phyloP scores from a whole-genome alignment of 2,113 vertebrate species.

The Centropus bengalensis region DNA sequence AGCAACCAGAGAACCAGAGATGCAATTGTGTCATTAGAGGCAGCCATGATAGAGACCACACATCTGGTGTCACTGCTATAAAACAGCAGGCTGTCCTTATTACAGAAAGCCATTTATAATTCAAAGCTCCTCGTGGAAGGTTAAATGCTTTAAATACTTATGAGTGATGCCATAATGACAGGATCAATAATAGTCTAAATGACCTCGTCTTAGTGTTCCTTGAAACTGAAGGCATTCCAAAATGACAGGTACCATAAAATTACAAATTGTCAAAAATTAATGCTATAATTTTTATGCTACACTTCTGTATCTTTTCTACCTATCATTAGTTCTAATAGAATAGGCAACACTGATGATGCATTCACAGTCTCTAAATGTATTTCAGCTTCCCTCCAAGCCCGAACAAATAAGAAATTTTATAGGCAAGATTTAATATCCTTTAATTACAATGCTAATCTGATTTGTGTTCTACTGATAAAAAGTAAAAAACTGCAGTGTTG shows the following conservation, averaged over 20 bases:
- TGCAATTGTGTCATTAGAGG: not conserved
- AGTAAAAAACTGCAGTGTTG: not conserved
- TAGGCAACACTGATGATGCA: not conserved
- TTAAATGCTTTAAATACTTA: slow-evolving; percentile 61
- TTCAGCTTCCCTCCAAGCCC: not conserved
- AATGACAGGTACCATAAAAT: slow-evolving; percentile 25
- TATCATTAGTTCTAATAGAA: slow-evolving; percentile 54
- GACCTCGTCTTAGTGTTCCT: slow-evolving; percentile 28
- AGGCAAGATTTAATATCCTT: slow-evolving; percentile 2
- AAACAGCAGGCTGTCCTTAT: slow-evolving; percentile 35
- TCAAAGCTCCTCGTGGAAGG: slow-evolving; percentile 55
- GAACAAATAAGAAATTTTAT: slow-evolving; percentile 27
- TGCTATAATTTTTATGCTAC: slow-evolving; percentile 3
- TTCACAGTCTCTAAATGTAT: not conserved
- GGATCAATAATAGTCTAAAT: slow-evolving; percentile 56
- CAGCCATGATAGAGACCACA: not conserved
- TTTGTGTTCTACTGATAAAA: not conserved
- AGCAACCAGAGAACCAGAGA: not conserved
- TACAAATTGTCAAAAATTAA: slow-evolving; percentile 28
- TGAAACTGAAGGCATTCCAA: slow-evolving; percentile 20
- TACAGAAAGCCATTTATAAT: slow-evolving; percentile 56
- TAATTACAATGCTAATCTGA: not conserved
- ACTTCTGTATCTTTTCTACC: slow-evolving; percentile 9
- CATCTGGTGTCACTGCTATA: slow-evolving; percentile 20
- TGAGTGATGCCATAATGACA: slow-evolving; percentile 12